Base-by-base conservation (phyloP, 2,797 vertebrate species). In the Varecia variegata region DNA sequence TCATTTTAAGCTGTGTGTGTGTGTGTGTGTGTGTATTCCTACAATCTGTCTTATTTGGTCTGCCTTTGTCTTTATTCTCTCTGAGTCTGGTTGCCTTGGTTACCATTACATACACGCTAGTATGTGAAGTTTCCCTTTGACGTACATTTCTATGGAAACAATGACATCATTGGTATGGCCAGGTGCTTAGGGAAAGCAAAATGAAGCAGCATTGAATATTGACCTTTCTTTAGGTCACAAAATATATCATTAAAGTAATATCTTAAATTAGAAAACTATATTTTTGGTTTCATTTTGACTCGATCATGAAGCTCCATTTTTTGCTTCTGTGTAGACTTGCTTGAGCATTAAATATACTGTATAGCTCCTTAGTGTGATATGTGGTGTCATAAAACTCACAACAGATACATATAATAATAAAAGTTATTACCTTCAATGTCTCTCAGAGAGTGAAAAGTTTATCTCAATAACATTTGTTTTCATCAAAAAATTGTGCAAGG, bases 131-230 rank as follows among this genome's bases (percentile, higher is more conserved):
- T 97, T 21, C 79, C 62, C 80, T 97, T 93, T 97, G 97, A 97
- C 30, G 47, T 96, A 79, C 93, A 93, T 98, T 96, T 97, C 97
- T 97, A 97, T 97, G 98, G 97, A 97, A 97, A 97, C 98, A 84
- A 15, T 96, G 95, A 97, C 12, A 38, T 97, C 93, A 95, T 89
- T 97, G 81, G 77, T 91, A 70, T 83, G 80, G 82, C 50, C 87
- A 85, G 91, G 54, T 96, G 76, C 92, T 92, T 52, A 81, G 68
- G 47, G 40, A 93, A 79, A 94, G 62, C 32, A 82, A 92, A 80
- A 89, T 85, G 18, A 81, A 76, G 43, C 68, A 85, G 47, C 68
- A 35, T 18, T 84, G 47, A 95, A 67, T 92, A 60, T 40, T 91
- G 77, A 73, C 77, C 83, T 77, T 96, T 89, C 45, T 92, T 90